Evolutionary conservation across 2,888 invertebrate genomes (phyloP), one percentile per base, ranked within the genome.

Genomic region (Drosophila histrio): DNA sequence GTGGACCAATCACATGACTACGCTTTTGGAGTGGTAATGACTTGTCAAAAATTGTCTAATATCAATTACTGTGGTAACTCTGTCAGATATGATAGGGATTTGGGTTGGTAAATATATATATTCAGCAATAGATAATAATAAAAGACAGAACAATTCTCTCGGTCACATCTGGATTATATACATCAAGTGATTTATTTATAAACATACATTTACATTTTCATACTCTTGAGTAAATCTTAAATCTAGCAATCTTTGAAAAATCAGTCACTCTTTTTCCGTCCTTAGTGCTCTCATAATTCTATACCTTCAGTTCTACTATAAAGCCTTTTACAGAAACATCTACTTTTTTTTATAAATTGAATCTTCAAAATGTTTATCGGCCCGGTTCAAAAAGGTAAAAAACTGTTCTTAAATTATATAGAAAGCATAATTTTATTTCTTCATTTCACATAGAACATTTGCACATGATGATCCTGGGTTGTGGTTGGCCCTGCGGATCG

Each of bases 401-500:
- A 41, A 22, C 21, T 2, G 1, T 21, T 7, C 7, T 22, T 9
- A 1, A 17, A 13, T 11, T 3, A 1, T 2, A 15, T 9, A n/a
- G 2, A 38, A 15, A 46, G 22, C 13, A 13, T n/a, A 2, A 21
- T n/a, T 3, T 34, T 21, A 7, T 11, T 2, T 34, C 8, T n/a
- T 21, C 0, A 3, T 19, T 21, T 15, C 11, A 0, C 3, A n/a
- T 5, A 6, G 28, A 30, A 7, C 28, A 46, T 11, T 49, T 30
- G 19, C 53, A 50, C 17, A 17, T 13, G 22, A 34, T 63, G 77
- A 54, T 77, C 52, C 47, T 77, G 7, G 72, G 81, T n/a, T 78
- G 79, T 57, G 79, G 79, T 30, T 79, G 75, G 28, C 72, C 70
- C n/a, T 76, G 79, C 22, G 75, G 75, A 34, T 74, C 59, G 0